Conservation (phyloP, 2,797 vertebrate genomes). For the Gymnopithys bicolor region DNA sequence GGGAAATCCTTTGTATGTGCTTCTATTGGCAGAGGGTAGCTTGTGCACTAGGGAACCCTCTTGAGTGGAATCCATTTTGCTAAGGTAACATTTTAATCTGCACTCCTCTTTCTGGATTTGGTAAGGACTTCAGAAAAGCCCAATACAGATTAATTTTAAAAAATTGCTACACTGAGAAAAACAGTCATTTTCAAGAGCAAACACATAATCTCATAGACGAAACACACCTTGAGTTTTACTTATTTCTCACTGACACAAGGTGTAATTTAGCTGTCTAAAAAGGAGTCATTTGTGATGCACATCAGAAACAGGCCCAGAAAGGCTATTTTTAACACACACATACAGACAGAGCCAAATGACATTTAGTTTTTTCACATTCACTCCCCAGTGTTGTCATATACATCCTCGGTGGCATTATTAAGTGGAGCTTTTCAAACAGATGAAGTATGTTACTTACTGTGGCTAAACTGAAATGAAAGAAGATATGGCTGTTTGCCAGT, state of each 20-base stretch:
- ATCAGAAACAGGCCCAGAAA: background rate
- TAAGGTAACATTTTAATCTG: background rate
- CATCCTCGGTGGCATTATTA: constrained; percentile 46
- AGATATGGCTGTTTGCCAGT: constrained; percentile 67
- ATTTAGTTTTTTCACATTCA: constrained; percentile 48
- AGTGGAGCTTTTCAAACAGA: constrained; percentile 49
- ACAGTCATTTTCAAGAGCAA: constrained; percentile 28
- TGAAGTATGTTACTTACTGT: constrained; percentile 45
- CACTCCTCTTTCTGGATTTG: background rate
- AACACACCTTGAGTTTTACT: constrained; percentile 39
- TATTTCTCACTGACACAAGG: constrained; percentile 31
- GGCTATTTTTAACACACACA: constrained; percentile 47
- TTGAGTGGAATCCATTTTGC: background rate
- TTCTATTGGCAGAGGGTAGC: background rate
- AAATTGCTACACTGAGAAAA: constrained; percentile 40
- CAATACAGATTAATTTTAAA: background rate
- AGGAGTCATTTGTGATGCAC: constrained; percentile 25
- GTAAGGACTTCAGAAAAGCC: background rate
- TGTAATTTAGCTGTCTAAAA: constrained; percentile 60
- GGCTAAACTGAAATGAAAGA: constrained; percentile 55
- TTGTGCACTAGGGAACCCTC: background rate
- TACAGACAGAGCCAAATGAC: background rate
- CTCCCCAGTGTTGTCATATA: background rate
- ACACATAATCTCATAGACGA: background rate
- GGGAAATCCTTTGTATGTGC: background rate